Evolutionary conservation across 2,113 vertebrate species (phyloP).

Genomic region (Alaudala cheleensis): DNA sequence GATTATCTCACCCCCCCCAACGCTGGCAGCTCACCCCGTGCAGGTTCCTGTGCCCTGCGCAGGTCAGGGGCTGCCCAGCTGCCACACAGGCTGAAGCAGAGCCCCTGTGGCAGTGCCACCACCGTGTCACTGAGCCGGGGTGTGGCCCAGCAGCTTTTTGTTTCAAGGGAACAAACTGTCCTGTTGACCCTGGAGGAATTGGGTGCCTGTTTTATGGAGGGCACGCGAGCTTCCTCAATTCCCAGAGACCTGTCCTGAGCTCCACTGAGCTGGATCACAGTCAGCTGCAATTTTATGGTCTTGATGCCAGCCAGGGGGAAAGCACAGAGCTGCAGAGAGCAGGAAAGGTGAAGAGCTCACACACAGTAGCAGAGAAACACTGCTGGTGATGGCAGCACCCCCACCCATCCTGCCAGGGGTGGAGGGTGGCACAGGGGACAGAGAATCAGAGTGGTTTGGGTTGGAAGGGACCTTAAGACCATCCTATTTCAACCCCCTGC

Average conservation of each 20-base stretch:
- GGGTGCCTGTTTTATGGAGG: not conserved
- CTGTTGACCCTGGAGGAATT: rapidly evolving
- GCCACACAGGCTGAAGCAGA: not conserved
- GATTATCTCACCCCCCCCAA: not conserved
- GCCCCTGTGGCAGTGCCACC: not conserved
- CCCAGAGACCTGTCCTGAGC: not conserved
- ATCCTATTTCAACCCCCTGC: rapidly evolving
- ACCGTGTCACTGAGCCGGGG: rapidly evolving
- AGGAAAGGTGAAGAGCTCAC: not conserved
- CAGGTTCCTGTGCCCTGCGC: rapidly evolving
- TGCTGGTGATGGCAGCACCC: rapidly evolving
- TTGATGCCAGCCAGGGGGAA: not conserved
- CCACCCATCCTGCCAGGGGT: not conserved
- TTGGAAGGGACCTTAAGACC: not conserved
- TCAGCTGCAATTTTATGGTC: not conserved
- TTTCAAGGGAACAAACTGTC: no score
- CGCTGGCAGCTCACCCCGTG: rapidly evolving
- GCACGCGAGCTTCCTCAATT: rapidly evolving
- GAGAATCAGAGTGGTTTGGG: not conserved
- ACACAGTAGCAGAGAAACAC: rapidly evolving
- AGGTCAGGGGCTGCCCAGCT: rapidly evolving
- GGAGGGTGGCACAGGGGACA: not conserved
- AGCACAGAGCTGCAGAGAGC: not conserved
- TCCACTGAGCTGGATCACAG: not conserved
- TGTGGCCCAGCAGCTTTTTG: rapidly evolving